These are phyloP conservation scores for Acanthisitta chloris DNA, from an alignment of 2,113 vertebrate genomes.

Conservation along the genomic window DNA sequence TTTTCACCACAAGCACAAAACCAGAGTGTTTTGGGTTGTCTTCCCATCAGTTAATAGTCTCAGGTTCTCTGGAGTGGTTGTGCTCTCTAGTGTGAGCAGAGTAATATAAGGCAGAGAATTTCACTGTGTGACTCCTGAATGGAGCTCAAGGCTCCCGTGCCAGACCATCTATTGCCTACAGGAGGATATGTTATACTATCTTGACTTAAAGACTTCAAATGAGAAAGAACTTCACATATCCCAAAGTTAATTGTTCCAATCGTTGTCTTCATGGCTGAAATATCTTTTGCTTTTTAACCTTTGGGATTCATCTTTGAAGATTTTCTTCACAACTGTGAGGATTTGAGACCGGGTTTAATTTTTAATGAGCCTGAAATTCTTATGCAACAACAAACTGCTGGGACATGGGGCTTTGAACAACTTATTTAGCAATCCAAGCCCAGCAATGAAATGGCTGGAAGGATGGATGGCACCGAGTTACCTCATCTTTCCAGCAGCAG, in stretches of 20 bases:
- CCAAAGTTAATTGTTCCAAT: neutral
- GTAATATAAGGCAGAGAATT: neutral
- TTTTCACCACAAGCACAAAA: neutral
- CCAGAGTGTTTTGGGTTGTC: neutral
- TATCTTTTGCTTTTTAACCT: neutral
- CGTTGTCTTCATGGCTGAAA: neutral
- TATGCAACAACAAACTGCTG: neutral
- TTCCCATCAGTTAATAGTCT: neutral
- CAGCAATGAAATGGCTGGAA: neutral
- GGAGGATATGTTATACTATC: neutral
- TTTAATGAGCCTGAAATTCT: neutral
- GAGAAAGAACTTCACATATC: neutral
- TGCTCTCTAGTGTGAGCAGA: neutral
- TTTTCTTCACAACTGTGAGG: neutral
- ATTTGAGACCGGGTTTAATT: neutral
- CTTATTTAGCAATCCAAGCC: neutral
- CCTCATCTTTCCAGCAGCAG: neutral
- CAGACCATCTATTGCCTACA: neutral
- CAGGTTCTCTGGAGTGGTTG: neutral
- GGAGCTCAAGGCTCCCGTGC: neutral
- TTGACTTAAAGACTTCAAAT: neutral
- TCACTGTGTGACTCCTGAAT: neutral
- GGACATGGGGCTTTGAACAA: neutral
- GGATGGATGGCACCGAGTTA: accelerated
- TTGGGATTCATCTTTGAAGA: neutral